Evolutionary conservation across 2,888 invertebrate species (phyloP).

Genomic region (Oligia fasciuncula): DNA sequence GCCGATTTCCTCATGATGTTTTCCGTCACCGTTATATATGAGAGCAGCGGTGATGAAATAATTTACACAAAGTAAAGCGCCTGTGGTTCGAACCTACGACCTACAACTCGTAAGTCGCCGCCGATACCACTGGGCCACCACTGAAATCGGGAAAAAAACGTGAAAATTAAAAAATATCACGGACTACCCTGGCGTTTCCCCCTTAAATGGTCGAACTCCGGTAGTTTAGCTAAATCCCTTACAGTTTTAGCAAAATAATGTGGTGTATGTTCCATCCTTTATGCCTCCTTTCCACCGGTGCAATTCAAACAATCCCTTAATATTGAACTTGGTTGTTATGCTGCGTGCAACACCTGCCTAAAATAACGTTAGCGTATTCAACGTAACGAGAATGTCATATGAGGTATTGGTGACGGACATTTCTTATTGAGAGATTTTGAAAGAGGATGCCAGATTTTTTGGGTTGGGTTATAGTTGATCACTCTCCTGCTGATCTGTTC

Average conservation of each 20-base stretch:
- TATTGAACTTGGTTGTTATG: neutral
- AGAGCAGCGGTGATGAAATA: too few relatives aligned
- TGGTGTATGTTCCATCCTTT: neutral
- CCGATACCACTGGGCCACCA: too few relatives aligned
- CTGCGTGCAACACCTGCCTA: slow-evolving; percentile 24
- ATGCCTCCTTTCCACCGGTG: neutral
- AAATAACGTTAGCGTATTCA: neutral
- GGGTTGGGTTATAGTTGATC: neutral
- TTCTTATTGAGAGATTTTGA: neutral
- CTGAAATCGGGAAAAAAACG: too few relatives aligned
- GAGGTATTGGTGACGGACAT: too few relatives aligned
- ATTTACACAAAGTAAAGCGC: too few relatives aligned
- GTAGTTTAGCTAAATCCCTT: neutral
- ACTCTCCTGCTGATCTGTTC: neutral
- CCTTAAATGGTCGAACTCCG: neutral
- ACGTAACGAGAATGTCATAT: neutral
- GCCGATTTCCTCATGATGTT: too few relatives aligned
- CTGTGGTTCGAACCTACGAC: too few relatives aligned
- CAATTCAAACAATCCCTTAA: neutral
- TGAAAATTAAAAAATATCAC: too few relatives aligned
- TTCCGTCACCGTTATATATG: too few relatives aligned
- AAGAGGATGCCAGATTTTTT: neutral
- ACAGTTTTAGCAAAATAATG: too few relatives aligned
- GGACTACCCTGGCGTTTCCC: neutral
- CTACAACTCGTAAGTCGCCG: too few relatives aligned